Evolutionary conservation across 2,113 vertebrate genomes (phyloP).

Genomic region (Caranx melampygus): DNA sequence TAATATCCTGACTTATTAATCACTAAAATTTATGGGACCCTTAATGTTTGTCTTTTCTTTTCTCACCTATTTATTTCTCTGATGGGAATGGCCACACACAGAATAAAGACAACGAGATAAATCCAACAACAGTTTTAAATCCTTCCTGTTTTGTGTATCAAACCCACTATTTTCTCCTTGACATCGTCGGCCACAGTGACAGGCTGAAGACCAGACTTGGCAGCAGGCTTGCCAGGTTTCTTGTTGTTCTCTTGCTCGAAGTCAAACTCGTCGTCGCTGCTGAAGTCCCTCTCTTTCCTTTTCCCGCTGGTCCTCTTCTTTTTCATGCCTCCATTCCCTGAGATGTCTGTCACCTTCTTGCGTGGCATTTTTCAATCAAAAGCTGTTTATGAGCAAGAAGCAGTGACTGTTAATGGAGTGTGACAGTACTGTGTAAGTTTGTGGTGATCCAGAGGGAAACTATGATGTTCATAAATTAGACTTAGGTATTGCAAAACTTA

Average conservation of each 20-base stretch:
- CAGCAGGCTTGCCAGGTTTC: constrained; percentile 80
- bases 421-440: not conserved
- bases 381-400: constrained; percentile 17
- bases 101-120: not conserved
- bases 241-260: constrained; percentile 87
- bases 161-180: constrained; percentile 91
- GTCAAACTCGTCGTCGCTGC: constrained; percentile 87
- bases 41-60: not conserved
- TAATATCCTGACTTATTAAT: not conserved
- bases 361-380: constrained; percentile 81
- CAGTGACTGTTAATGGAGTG: not conserved
- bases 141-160: not conserved
- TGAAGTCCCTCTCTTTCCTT: constrained; percentile 86
- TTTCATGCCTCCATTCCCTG: constrained; percentile 84
- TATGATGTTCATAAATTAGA: too few species aligned
- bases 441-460: too few species aligned
- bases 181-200: constrained; percentile 89
- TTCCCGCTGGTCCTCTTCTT: constrained; percentile 82
- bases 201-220: constrained; percentile 83
- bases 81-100: not conserved
- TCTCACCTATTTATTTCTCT: not conserved
- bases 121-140: not conserved
- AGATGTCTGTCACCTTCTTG: constrained; percentile 86
- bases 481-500: too few species aligned
- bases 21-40: not conserved